Evolutionary conservation across 2,797 vertebrate genomes (phyloP).

Genomic region (Lophura swinhoii): DNA sequence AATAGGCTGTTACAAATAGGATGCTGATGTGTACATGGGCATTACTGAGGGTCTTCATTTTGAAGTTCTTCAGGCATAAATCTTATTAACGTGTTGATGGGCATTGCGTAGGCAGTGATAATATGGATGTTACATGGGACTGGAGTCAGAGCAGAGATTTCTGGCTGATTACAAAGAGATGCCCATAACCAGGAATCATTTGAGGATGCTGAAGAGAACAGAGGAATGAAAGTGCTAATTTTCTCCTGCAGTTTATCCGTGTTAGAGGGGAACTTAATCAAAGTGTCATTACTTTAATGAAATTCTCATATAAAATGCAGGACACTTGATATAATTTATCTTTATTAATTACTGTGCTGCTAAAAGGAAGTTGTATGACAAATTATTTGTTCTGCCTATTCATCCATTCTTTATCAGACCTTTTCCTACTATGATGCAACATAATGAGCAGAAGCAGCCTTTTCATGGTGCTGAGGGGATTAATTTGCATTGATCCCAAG

Average conservation of each 20-base stretch:
- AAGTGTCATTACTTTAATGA: slow-evolving; percentile 61
- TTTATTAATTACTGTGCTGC: slow-evolving; percentile 72
- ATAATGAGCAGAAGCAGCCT: slow-evolving; percentile 26
- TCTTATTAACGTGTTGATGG: not conserved
- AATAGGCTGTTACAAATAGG: fast-evolving
- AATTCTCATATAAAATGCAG: slow-evolving; percentile 65
- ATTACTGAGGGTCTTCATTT: not conserved
- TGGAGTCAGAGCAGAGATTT: not conserved
- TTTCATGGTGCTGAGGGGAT: slow-evolving; percentile 48
- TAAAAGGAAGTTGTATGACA: slow-evolving; percentile 66
- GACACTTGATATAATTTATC: slow-evolving; percentile 69
- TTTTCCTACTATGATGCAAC: slow-evolving; percentile 35
- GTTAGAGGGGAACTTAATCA: slow-evolving; percentile 60
- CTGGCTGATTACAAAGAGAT: not conserved
- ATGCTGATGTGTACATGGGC: not conserved
- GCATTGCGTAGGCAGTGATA: fast-evolving
- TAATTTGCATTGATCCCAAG: slow-evolving; percentile 45
- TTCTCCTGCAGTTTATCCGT: slow-evolving; percentile 37
- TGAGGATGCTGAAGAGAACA: not conserved
- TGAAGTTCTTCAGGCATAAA: not conserved
- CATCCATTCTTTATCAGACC: slow-evolving; percentile 62
- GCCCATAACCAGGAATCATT: not conserved
- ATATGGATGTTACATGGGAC: fast-evolving
- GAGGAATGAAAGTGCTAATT: not conserved
- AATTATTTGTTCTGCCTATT: slow-evolving; percentile 73